phyloP scores from a whole-genome alignment of 1,140 invertebrate species.

The Drosophila chauvacae region DNA sequence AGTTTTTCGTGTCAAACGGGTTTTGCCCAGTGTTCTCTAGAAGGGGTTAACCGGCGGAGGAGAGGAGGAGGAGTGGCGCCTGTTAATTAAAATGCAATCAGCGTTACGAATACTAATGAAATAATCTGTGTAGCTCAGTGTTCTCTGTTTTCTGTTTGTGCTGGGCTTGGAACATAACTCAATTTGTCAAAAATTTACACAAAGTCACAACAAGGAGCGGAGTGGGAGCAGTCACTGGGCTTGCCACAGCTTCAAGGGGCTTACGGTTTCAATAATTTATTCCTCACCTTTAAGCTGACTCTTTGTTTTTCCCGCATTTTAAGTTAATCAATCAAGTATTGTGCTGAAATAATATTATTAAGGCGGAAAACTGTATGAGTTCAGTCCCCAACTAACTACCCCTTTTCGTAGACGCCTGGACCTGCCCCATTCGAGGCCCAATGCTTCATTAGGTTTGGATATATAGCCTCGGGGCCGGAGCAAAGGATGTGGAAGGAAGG shows the following conservation, averaged over 20 bases:
- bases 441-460: slow-evolving; percentile 62
- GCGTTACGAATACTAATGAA: slow-evolving; percentile 76
- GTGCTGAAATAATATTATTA: slow-evolving; percentile 24
- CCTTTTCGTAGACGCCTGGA: slow-evolving; percentile 6
- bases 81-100: slow-evolving; percentile 80
- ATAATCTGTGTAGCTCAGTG: slow-evolving; percentile 43
- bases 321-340: slow-evolving; percentile 26
- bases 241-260: slow-evolving; percentile 1
- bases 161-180: slow-evolving; percentile 29
- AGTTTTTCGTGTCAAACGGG: slow-evolving; percentile 70
- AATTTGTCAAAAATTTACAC: slow-evolving; percentile 41
- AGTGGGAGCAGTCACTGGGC: slow-evolving; percentile 5
- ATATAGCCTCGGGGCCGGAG: slow-evolving; percentile 31
- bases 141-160: slow-evolving; percentile 14
- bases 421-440: slow-evolving; percentile 14
- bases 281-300: not conserved
- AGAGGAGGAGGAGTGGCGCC: slow-evolving; percentile 56
- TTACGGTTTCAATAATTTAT: not conserved
- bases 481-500: not conserved
- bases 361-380: not conserved
- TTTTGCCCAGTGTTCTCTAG: slow-evolving; percentile 23
- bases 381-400: not conserved
- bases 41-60: slow-evolving; percentile 1
- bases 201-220: not conserved
- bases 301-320: not conserved